Evolutionary conservation across 2,113 vertebrate species (phyloP).

Genomic region (Aplodontia rufa): DNA sequence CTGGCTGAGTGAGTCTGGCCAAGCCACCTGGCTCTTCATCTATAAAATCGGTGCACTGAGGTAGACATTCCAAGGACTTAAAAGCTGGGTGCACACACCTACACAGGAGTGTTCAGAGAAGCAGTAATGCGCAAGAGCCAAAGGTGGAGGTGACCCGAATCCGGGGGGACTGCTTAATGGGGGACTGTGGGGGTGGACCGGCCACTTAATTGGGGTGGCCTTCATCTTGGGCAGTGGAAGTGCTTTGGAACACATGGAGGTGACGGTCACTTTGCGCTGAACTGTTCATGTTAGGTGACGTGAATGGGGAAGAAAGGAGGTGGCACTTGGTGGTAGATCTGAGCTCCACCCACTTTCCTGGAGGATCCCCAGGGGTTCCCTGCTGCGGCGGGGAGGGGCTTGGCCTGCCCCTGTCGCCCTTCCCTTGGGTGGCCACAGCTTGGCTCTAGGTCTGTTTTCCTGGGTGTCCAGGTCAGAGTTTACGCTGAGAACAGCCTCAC

Average conservation of each 20-base stretch:
- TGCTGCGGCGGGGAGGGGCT: accelerated
- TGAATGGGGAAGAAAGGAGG: no score
- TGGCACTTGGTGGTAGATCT: neutral
- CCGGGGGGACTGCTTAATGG: no score
- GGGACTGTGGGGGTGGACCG: no score
- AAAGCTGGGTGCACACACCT: neutral
- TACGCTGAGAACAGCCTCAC: neutral
- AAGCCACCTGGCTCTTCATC: neutral
- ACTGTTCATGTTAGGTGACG: accelerated
- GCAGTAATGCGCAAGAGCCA: accelerated
- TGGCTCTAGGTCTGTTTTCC: no score
- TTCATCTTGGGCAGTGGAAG: neutral
- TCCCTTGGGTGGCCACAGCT: accelerated
- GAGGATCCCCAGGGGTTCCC: no score
- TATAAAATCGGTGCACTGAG: neutral
- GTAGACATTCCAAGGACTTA: neutral
- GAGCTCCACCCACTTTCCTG: neutral
- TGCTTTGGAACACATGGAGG: neutral
- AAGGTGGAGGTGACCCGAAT: neutral
- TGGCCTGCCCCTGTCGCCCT: no score
- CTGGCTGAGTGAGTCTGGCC: neutral
- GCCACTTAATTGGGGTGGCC: no score
- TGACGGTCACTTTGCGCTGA: no score
- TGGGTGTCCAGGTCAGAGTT: neutral
- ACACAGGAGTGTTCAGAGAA: accelerated